Conservation (phyloP, 2,888 invertebrate genomes). For the Clostera curtula region DNA sequence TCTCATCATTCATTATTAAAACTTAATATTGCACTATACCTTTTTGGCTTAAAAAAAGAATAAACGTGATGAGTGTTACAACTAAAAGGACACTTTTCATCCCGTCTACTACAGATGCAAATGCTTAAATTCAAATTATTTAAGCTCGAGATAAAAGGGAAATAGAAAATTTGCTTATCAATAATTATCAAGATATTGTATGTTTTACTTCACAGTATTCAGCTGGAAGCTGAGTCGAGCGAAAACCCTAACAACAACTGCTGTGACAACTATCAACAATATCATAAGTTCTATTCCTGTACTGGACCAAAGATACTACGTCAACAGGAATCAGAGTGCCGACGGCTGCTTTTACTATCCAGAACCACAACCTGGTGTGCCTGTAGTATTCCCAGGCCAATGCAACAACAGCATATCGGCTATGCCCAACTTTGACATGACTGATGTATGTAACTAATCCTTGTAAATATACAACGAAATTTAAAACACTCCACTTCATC, state of each 20-base stretch:
- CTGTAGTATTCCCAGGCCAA: slow-evolving; percentile 46
- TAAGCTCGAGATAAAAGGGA: no score
- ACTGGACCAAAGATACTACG: slow-evolving; percentile 37
- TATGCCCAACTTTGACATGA: slow-evolving; percentile 32
- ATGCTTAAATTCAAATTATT: no score
- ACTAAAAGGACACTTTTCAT: no score
- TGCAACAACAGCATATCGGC: slow-evolving; percentile 41
- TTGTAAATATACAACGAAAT: no score
- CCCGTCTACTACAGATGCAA: no score
- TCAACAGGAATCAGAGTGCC: slow-evolving; percentile 29
- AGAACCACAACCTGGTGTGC: slow-evolving; percentile 30
- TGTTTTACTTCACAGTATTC: slow-evolving; percentile 38
- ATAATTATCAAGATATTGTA: background rate
- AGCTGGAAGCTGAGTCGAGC: slow-evolving; percentile 52
- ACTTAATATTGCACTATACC: no score
- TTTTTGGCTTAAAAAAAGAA: no score
- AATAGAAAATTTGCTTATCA: no score
- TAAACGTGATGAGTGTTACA: no score
- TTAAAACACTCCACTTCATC: no score
- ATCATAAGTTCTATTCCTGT: slow-evolving; percentile 28
- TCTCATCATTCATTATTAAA: no score
- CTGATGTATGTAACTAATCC: slow-evolving; percentile 25
- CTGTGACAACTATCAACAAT: slow-evolving; percentile 22
- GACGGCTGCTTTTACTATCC: slow-evolving; percentile 52
- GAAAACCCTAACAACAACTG: slow-evolving; percentile 22